These are phyloP conservation scores for Bicyclus anynana DNA, from an alignment of 1,140 invertebrate genomes.

Conservation along the genomic window DNA sequence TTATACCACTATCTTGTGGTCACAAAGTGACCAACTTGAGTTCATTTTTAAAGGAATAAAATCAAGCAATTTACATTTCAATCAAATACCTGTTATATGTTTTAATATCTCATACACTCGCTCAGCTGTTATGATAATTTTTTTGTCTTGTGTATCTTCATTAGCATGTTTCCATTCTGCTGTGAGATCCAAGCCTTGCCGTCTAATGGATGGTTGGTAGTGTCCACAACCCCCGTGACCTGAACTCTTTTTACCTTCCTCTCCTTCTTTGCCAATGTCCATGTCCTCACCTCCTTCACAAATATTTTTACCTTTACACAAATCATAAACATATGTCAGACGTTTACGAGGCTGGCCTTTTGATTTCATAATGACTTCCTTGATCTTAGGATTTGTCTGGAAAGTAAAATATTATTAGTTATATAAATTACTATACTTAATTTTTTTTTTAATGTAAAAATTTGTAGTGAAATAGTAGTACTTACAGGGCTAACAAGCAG, in stretches of 20 bases:
- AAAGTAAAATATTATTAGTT: conserved; percentile 21
- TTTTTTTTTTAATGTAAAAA: not conserved
- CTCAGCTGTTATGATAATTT: conserved; percentile 95
- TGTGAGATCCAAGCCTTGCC: conserved; percentile 93
- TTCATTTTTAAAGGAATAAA: too few relatives aligned
- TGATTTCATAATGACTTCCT: conserved; percentile 97
- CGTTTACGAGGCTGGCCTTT: conserved; percentile 98
- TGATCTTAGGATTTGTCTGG: conserved; percentile 96
- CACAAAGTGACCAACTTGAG: too few relatives aligned
- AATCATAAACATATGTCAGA: conserved; percentile 96
- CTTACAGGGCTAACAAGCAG: conserved; percentile 94
- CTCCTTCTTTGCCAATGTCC: conserved; percentile 89
- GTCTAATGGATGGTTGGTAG: conserved; percentile 95
- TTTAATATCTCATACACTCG: conserved; percentile 98
- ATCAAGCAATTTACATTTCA: too few relatives aligned
- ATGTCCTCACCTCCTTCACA: conserved; percentile 99
- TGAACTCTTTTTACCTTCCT: conserved; percentile 83
- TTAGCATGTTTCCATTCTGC: conserved; percentile 99
- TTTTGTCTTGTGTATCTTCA: conserved; percentile 98
- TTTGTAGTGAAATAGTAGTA: not conserved
- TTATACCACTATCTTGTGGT: too few relatives aligned
- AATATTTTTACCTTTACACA: conserved; percentile 98
- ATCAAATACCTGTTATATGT: conserved; percentile 90
- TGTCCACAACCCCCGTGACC: conserved; percentile 98
- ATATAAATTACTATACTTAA: not conserved